Percentiles rank a stretch among this genome's conserved stretches.
These are phyloP conservation scores for Istiophorus platypterus DNA, from an alignment of 2,113 vertebrate genomes.

Conservation along the genomic window DNA sequence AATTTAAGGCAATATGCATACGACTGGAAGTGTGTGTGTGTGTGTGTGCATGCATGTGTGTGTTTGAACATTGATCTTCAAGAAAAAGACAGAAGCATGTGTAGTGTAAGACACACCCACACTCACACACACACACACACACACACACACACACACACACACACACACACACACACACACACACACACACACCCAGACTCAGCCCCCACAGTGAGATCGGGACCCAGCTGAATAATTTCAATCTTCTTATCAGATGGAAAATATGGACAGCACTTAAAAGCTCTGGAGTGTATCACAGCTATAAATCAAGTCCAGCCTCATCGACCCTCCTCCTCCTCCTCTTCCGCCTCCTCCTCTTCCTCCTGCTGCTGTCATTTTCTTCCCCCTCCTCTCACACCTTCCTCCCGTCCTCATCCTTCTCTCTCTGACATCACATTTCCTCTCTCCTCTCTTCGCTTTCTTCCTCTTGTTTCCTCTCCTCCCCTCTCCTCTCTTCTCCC, in stretches of 20 bases:
- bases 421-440: background rate
- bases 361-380: conserved; percentile 14
- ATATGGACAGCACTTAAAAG: conserved; percentile 77
- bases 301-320: conserved; percentile 72
- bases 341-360: background rate
- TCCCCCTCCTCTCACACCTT: conserved; percentile 8
- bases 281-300: conserved; percentile 72
- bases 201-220: conserved; percentile 29
- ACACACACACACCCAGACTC: conserved; percentile 29
- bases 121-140: background rate
- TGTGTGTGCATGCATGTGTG: background rate
- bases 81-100: background rate
- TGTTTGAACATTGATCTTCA: background rate
- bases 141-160: background rate
- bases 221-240: conserved; percentile 68
- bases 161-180: background rate
- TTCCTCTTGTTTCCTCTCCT: background rate
- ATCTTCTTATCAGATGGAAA: conserved; percentile 77
- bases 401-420: conserved; percentile 15
- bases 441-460: background rate
- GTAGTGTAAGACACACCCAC: background rate
- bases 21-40: background rate
- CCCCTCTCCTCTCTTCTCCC: background rate
- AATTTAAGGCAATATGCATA: background rate
- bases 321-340: conserved; percentile 31